A percentile compares a stretch with the other conserved stretches of the same genome.
Conservation (phyloP, 2,888 invertebrate genomes). For the Eupithecia vulgata region DNA sequence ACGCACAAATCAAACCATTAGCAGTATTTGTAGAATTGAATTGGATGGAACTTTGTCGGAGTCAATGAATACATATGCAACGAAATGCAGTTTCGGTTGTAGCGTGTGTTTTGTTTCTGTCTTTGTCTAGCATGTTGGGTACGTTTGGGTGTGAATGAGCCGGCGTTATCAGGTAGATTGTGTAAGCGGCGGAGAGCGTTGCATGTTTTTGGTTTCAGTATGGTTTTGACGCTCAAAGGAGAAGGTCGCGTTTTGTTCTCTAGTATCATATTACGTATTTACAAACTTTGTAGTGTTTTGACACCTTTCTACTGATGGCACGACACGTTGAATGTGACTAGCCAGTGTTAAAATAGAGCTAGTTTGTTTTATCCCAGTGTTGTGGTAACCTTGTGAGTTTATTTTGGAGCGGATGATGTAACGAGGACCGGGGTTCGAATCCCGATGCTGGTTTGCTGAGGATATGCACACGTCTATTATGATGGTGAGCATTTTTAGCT, state of each 20-base stretch:
- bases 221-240: conserved; percentile 53
- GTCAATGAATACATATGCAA: conserved; percentile 60
- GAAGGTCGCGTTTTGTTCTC: conserved; percentile 48
- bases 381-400: conserved; percentile 77
- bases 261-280: conserved; percentile 70
- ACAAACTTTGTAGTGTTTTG: conserved; percentile 76
- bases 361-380: conserved; percentile 60
- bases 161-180: conserved; percentile 62
- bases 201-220: conserved; percentile 61
- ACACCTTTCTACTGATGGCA: conserved; percentile 49
- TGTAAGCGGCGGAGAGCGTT: conserved; percentile 42
- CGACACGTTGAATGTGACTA: conserved; percentile 31
- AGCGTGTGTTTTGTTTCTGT: conserved; percentile 50
- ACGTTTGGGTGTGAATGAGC: conserved; percentile 54
- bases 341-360: conserved; percentile 38
- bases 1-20: conserved; percentile 45
- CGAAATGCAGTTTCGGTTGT: conserved; percentile 59
- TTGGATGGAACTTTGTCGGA: conserved; percentile 61
- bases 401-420: conserved; percentile 81
- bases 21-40: conserved; percentile 46
- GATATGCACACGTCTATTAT: conserved; percentile 80
- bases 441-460: conserved; percentile 67
- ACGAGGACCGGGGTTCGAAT: conserved; percentile 71
- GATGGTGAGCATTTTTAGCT: conserved; percentile 69
- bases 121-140: conserved; percentile 54